These are phyloP conservation scores for Drosophila persimilis DNA, from an alignment of 1,140 invertebrate species.

Conservation along the genomic window DNA sequence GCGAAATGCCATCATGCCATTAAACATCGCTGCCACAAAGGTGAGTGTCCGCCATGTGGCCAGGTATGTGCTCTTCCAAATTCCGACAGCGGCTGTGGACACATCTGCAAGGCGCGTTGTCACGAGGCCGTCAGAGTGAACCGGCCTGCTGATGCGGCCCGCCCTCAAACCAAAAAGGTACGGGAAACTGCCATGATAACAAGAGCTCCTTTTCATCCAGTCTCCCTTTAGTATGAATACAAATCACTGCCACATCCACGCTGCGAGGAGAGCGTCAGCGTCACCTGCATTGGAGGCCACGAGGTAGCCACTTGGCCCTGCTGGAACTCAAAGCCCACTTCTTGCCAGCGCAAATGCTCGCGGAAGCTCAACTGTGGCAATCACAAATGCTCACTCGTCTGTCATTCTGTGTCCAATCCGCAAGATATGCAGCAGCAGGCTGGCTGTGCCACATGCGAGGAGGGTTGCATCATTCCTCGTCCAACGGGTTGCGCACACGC, in stretches of 20 bases:
- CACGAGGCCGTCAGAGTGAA: constrained; percentile 90
- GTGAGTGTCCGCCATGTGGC: constrained; percentile 92
- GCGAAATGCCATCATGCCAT: constrained; percentile 92
- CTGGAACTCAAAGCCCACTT: constrained; percentile 87
- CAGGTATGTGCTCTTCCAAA: constrained; percentile 87
- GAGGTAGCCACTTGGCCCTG: constrained; percentile 91
- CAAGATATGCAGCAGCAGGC: constrained; percentile 80
- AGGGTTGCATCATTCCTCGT: constrained; percentile 87
- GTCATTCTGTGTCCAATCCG: constrained; percentile 86
- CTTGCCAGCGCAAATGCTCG: constrained; percentile 87
- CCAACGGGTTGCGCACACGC: constrained; percentile 91
- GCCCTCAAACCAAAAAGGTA: constrained; percentile 47
- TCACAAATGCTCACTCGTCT: constrained; percentile 89
- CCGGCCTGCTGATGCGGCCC: constrained; percentile 22
- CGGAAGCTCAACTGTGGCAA: constrained; percentile 87
- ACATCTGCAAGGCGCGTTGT: constrained; percentile 90
- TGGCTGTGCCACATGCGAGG: constrained; percentile 89
- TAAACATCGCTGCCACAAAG: constrained; percentile 93
- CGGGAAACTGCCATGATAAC: neutral
- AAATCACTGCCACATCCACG: constrained; percentile 88
- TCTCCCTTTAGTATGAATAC: constrained; percentile 84
- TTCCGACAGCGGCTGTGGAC: constrained; percentile 86
- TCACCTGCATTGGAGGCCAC: constrained; percentile 92
- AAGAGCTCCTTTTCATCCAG: neutral
- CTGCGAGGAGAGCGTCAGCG: constrained; percentile 88